Base-by-base conservation (phyloP, 1,140 invertebrate genomes). In the Diachasma alloeum region DNA sequence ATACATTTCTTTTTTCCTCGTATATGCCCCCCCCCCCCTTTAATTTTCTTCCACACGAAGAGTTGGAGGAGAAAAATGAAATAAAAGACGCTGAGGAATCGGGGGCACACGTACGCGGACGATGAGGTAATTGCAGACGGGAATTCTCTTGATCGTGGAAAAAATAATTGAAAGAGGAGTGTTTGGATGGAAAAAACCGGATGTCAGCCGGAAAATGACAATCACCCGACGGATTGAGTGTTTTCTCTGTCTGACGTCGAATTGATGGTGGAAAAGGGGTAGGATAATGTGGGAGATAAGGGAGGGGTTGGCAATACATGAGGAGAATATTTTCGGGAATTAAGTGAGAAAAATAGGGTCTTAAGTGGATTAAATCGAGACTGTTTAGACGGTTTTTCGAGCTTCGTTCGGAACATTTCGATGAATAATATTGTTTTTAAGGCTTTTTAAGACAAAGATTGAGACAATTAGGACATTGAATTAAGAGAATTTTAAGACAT, bases 151-250 rank as follows among this genome's bases (percentile, higher is more conserved):
- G 81, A 85, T 86, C 85, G 83, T 86, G 79, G 9, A 76, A 76
- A 86, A 87, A 86, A 87, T 67, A 73, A 78, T 66, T 53, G 71
- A 31, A 19, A 71, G 24, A 74, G 48, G 67, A 69, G 48, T 22
- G 56, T 42, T 17, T 48, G 19, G 19, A 44, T 39, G 46, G 19
- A 76, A 77, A 80, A 80, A 78, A 75, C 83, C 84, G 84, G 86
- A 88, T 83, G 83, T 79, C 68, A 66, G 83, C 87, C 87, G 87
- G 87, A 87, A 88, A 88, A 86, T 88, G 87, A 88, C 87, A 88
- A 88, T 88, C 86, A 87, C 74, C 19, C 81, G 72, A 84, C 76
- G 79, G 74, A 83, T 81, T 66, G 81, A 66, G 68, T 76, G 26
- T 81, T 77, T 80, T 82, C 81, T 83, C 82, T 86, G 85, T 87